Percentiles rank a stretch among this genome's conserved stretches.
These are phyloP conservation scores for Buceros bicornis DNA, from an alignment of 2,797 vertebrate genomes.

Conservation along the genomic window DNA sequence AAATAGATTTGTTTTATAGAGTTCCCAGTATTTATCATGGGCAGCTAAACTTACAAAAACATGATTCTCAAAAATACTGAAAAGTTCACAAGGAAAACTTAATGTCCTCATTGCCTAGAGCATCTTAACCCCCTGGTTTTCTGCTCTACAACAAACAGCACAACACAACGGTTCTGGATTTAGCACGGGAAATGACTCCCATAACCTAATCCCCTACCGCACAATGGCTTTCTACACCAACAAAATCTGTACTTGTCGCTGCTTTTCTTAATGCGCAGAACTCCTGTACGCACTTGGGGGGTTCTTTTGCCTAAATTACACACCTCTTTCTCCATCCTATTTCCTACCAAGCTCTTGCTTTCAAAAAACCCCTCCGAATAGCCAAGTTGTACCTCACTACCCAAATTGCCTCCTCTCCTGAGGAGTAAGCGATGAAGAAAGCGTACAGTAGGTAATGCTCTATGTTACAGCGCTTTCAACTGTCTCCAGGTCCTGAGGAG, in stretches of 20 bases:
- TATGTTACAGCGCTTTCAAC: neutral
- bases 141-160: constrained; percentile 34
- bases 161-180: constrained; percentile 33
- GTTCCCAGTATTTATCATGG: constrained; percentile 48
- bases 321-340: constrained; percentile 28
- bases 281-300: neutral
- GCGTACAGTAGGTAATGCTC: neutral
- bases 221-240: constrained; percentile 25
- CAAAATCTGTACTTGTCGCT: constrained; percentile 25
- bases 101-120: constrained; percentile 15
- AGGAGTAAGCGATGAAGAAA: neutral
- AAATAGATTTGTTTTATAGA: constrained; percentile 22
- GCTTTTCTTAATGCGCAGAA: constrained; percentile 28
- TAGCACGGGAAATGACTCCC: constrained; percentile 35
- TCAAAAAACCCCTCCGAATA: neutral
- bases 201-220: constrained; percentile 32
- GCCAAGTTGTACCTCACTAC: neutral
- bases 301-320: constrained; percentile 42
- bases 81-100: constrained; percentile 53
- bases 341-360: neutral
- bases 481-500: neutral
- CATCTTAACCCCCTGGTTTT: constrained; percentile 37
- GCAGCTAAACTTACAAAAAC: constrained; percentile 40
- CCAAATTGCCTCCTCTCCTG: neutral
- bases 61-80: constrained; percentile 57